Percentiles rank a stretch among this genome's conserved stretches.
phyloP scores from a whole-genome alignment of 2,113 vertebrate species.

The Murina feae region DNA sequence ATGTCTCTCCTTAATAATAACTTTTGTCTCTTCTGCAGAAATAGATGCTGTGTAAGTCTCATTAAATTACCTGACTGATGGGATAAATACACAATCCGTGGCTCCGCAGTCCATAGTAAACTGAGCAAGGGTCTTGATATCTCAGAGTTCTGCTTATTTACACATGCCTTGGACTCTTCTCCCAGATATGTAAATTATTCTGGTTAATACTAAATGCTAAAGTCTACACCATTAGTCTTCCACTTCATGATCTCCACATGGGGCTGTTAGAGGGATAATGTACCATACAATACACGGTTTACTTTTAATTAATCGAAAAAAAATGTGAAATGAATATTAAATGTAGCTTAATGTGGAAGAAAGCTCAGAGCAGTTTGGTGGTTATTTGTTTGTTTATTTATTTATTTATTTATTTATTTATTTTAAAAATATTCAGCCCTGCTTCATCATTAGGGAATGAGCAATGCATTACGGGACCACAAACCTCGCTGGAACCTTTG shows the following conservation, averaged over 20 bases:
- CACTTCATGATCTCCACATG: constrained; percentile 99
- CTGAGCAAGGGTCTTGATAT: constrained; percentile 82
- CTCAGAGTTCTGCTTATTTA: constrained; percentile 94
- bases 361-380: constrained; percentile 83
- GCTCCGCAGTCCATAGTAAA: constrained; percentile 83
- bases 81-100: constrained; percentile 84
- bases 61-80: constrained; percentile 97
- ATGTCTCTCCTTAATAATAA: constrained; percentile 98
- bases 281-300: constrained; percentile 99
- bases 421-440: constrained; percentile 79
- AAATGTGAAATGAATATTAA: constrained; percentile 97
- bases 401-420: constrained; percentile 67
- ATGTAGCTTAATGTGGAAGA: constrained; percentile 95
- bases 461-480: constrained; percentile 5
- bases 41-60: constrained; percentile 93
- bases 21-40: constrained; percentile 94
- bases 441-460: constrained; percentile 78
- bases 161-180: constrained; percentile 92
- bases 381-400: constrained; percentile 71
- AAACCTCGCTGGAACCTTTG: constrained; percentile 19
- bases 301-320: constrained; percentile 99
- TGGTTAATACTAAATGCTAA: constrained; percentile 96
- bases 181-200: constrained; percentile 96
- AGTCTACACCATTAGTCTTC: constrained; percentile 99
- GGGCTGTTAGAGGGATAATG: constrained; percentile 99